These are phyloP conservation scores for Lydus trimaculatus DNA, from an alignment of 2,888 invertebrate species.

Conservation along the genomic window DNA sequence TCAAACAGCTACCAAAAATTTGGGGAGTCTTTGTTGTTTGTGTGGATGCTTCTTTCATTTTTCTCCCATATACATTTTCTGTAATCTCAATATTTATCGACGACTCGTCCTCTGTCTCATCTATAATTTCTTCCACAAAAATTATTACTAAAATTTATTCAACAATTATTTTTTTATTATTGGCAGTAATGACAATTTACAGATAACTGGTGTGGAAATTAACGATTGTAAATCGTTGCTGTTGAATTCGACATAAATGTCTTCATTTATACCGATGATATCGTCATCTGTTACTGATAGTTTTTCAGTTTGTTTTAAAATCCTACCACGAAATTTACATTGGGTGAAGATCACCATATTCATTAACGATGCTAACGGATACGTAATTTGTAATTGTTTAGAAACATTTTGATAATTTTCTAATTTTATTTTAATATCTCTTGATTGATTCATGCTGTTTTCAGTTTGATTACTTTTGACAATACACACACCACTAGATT, in stretches of 20 bases:
- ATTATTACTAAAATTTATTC: neutral
- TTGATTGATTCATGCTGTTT: neutral
- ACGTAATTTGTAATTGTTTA: neutral
- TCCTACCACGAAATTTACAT: slow-evolving; percentile 37
- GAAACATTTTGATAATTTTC: neutral
- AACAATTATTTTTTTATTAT: neutral
- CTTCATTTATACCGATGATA: slow-evolving; percentile 31
- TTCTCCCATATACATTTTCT: neutral
- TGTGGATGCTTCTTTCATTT: neutral
- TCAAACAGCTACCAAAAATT: neutral
- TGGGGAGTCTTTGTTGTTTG: neutral
- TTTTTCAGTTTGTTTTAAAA: slow-evolving; percentile 41
- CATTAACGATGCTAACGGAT: neutral
- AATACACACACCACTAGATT: neutral
- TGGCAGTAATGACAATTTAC: neutral
- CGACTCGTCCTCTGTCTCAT: neutral
- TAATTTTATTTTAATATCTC: neutral
- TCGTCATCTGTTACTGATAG: slow-evolving; percentile 39
- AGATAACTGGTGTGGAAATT: neutral
- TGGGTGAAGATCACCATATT: neutral
- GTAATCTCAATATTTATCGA: neutral
- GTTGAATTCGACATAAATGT: slow-evolving; percentile 36
- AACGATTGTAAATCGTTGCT: neutral
- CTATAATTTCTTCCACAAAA: neutral
- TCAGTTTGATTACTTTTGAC: neutral